Evolutionary conservation across 2,888 invertebrate species (phyloP).

Genomic region (Autographa pulchrina): DNA sequence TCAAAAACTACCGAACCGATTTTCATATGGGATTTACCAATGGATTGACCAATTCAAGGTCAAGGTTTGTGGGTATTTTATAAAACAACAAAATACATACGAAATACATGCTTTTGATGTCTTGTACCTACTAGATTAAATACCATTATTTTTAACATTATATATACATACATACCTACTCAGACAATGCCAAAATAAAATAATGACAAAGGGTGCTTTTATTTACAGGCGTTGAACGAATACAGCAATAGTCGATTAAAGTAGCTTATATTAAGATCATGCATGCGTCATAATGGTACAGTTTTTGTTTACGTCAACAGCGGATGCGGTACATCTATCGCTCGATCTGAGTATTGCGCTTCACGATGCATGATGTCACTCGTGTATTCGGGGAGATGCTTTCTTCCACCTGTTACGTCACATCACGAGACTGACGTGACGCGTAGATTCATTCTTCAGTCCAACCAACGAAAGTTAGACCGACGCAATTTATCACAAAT

Average conservation of each 20-base stretch:
- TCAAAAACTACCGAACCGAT: no score
- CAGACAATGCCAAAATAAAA: no score
- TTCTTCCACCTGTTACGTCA: neutral
- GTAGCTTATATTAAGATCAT: neutral
- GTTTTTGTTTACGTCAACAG: neutral
- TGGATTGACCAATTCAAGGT: no score
- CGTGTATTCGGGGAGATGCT: neutral
- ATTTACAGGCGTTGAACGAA: no score
- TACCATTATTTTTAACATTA: no score
- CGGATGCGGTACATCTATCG: neutral
- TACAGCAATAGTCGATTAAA: neutral
- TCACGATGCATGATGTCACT: neutral
- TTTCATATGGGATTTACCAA: no score
- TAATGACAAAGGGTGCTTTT: no score
- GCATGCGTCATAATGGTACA: neutral
- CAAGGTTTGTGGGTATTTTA: no score
- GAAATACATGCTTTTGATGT: no score
- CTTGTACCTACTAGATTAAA: no score
- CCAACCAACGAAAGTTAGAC: neutral
- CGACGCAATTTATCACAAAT: neutral
- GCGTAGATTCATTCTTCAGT: conserved; percentile 1
- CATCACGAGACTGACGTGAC: neutral
- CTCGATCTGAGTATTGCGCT: neutral
- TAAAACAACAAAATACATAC: no score
- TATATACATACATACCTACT: no score